Conservation (phyloP, 2,113 vertebrate species). For the Ammospiza nelsoni region DNA sequence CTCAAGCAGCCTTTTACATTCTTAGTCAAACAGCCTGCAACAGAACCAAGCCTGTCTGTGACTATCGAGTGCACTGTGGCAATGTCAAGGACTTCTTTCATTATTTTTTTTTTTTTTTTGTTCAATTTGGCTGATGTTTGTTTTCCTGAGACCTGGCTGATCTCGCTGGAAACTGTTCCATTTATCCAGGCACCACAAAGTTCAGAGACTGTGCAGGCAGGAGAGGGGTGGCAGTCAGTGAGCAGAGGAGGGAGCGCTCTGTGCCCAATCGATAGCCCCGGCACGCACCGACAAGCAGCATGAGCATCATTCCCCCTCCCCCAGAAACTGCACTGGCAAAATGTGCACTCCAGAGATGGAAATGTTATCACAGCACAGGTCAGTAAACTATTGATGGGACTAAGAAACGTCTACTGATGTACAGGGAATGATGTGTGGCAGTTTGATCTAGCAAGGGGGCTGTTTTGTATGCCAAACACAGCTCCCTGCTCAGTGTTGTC, state of each 20-base stretch:
- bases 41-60: not conserved
- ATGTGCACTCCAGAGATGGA: constrained; percentile 51
- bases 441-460: constrained; percentile 16
- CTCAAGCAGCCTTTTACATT: not conserved
- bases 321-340: constrained; percentile 31
- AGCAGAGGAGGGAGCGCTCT: not conserved
- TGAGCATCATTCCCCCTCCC: constrained; percentile 18
- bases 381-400: constrained; percentile 71
- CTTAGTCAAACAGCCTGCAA: not conserved
- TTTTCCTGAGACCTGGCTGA: not conserved
- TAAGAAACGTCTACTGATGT: constrained; percentile 43
- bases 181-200: not conserved
- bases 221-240: constrained; percentile 17
- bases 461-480: constrained; percentile 52
- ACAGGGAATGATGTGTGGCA: constrained; percentile 19
- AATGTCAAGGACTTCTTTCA: constrained; percentile 23
- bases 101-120: not conserved
- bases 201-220: not conserved
- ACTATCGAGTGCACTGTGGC: not conserved
- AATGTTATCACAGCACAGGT: constrained; percentile 70
- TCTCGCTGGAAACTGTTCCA: constrained; percentile 8
- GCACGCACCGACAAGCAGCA: not conserved
- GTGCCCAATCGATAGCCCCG: constrained; percentile 1
- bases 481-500: not conserved
- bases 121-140: constrained; percentile 20